Evolutionary conservation across 2,888 invertebrate species (phyloP), one percentile per base, ranked within the genome.

Genomic region (Coleophora flavipennella): DNA sequence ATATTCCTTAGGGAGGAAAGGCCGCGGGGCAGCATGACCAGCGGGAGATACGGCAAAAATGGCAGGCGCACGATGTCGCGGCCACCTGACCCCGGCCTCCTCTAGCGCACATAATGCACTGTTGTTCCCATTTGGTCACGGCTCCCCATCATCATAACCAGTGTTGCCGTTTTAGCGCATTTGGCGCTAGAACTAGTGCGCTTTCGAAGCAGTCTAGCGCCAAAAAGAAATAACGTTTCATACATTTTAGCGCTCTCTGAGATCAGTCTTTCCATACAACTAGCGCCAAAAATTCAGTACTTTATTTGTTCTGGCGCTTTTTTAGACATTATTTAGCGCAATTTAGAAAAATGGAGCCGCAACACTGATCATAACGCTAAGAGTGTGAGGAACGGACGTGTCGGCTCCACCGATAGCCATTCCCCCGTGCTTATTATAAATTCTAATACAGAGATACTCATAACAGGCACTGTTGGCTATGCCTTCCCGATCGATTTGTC

Each of bases 31-130:
- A 49, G 48, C 53, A 45, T 53, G 55, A 47, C 55, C 67, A 68
- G 68, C 68, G 66, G 71, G 69, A 59, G 64, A 64, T 64, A 66
- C 39, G 50, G 63, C 67, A 62, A 66, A 73, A 76, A 77, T 73
- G 68, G 72, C 63, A 51, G 54, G 57, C 51, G 65, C 79, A 78
- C 74, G 75, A 75, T 68, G 73, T 72, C 70, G 62, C 20, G 20
- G 20, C 51, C 52, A 55, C 40, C 51, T 66, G 69, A 68, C 70
- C 69, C 46, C 53, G 40, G 55, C 47, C 50, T 49, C 56, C 44
- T 20, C 20, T n/a, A n/a, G 20, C 20, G 47, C 47, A 58, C 59
- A 60, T 67, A 62, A 66, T 63, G 58, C 53, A 57, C 51, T 50
- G 55, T 50, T 58, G 61, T 60, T 62, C 60, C 55, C 53, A 64